Base-by-base conservation (phyloP, 2,888 invertebrate species). In the Nowickia ferox region DNA sequence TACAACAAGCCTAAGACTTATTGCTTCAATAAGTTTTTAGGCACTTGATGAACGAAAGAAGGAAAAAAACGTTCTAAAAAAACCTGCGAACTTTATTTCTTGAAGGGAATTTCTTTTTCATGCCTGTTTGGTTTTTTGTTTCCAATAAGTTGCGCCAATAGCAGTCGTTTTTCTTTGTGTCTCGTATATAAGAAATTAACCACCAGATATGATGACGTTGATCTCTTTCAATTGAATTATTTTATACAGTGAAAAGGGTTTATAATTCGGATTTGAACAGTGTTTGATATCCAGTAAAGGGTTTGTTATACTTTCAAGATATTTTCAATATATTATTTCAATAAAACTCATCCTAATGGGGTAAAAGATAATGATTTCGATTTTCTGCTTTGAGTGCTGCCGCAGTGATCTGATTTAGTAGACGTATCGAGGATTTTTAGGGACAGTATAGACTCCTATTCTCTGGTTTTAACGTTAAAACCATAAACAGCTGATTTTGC, bases 221-320 rank as follows among this genome's bases (percentile, higher is more conserved):
- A 89, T 88, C 88, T 87, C 89, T 88, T 88, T 89, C 88, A 89
- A 89, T 90, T 88, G 89, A 89, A 91, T 91, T 86, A 86, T 80
- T 86, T 83, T 57, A 46, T 83, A 83, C 83, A 86, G 80, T 86
- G 83, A 78, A 78, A 78, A 74, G 83, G 83, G 77, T 78, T 74
- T 72, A 30, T 42, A 42, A 66, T 40, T 46, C 4, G 68, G 30
- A 6, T 19, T 44, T 53, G 9, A 44, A 61, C 81, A 81, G 81
- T 61, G n/a, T 0, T 3, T 9, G 22, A 40, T 11, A 55, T 68
- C 63, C 6, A 0, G 11, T 30, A 53, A 69, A 40, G 46, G 71
- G 63, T 13, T 40, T 9, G 2, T 40, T 44, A 30, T 42, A 61
- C 22, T 53, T 40, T 19, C 42, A 59, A 8, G 19, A n/a, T 4